Evolutionary conservation across 1,140 invertebrate species (phyloP), one percentile per base, ranked within the genome.

Genomic region (Choristoneura fumiferana): DNA sequence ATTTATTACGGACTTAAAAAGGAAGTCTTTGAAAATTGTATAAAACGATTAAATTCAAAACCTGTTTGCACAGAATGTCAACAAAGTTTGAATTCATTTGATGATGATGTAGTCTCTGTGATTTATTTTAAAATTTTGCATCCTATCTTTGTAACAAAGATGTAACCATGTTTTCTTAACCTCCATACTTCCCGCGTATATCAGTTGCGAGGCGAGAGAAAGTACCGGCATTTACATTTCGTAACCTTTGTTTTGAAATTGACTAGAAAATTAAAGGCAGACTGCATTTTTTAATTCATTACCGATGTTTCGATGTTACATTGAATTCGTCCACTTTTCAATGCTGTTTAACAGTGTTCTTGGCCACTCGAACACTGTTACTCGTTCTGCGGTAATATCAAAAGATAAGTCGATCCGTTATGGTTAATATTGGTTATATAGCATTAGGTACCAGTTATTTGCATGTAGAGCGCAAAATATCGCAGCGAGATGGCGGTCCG

Each of bases 161-260:
- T 52, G 66, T 67, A 71, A 78, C 69, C 73, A 71, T 87, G 79
- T 87, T 87, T 71, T 87, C 75, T 79, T 87, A 87, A 85, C 78
- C 84, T 85, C 80, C 75, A 79, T 83, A 74, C 67, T 74, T 55
- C 66, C 54, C 58, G 62, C 71, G 61, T 60, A 71, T 71, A 81
- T 78, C 68, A 76, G 63, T 74, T 71, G 74, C 71, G 69, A 76
- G 69, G 71, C 60, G 62, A 81, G 81, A 81, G 81, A 84, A 86
- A 86, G 83, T 82, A 81, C 69, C 54, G 61, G 62, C 64, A 69
- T 62, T 65, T 63, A 59, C 62, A 78, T 82, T 79, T 81, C 78
- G 73, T 84, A 78, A 85, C 62, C 59, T 57, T 65, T 58, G 54
- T 62, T 78, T 72, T 69, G 67, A 71, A 75, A 77, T 63, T 73